These are phyloP conservation scores for Griposia aprilina DNA, from an alignment of 2,888 invertebrate genomes.

Conservation along the genomic window DNA sequence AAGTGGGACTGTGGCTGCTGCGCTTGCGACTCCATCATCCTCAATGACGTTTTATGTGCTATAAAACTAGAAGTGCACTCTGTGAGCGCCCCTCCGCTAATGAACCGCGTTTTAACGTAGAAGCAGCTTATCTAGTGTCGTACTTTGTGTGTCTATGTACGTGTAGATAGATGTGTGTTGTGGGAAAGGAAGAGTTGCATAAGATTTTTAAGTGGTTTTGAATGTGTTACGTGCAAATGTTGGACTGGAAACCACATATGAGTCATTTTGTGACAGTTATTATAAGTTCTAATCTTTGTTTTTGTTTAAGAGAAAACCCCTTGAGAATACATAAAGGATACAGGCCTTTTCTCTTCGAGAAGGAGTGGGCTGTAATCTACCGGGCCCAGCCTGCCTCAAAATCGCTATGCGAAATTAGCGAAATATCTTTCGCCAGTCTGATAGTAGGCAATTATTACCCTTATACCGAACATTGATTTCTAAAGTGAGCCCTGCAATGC, in stretches of 20 bases:
- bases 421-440: not conserved
- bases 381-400: too few relatives aligned
- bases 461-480: not conserved
- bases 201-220: conserved; percentile 34
- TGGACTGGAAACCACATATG: not conserved
- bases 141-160: conserved; percentile 27
- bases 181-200: conserved; percentile 7
- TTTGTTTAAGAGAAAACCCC: too few relatives aligned
- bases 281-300: conserved; percentile 1
- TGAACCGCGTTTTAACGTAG: conserved; percentile 62
- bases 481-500: not conserved
- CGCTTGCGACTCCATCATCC: conserved; percentile 69
- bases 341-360: too few relatives aligned
- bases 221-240: not conserved
- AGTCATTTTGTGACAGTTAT: conserved; percentile 2
- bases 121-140: conserved; percentile 44
- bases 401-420: too few relatives aligned
- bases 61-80: conserved; percentile 73
- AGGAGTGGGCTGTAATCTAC: too few relatives aligned
- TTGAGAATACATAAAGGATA: too few relatives aligned
- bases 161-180: conserved; percentile 16
- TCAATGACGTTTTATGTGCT: conserved; percentile 68
- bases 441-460: too few relatives aligned
- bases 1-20: conserved; percentile 57
- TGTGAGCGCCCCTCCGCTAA: conserved; percentile 71